These are phyloP conservation scores for Esperia sulphurella DNA, from an alignment of 2,888 invertebrate genomes.

Conservation along the genomic window DNA sequence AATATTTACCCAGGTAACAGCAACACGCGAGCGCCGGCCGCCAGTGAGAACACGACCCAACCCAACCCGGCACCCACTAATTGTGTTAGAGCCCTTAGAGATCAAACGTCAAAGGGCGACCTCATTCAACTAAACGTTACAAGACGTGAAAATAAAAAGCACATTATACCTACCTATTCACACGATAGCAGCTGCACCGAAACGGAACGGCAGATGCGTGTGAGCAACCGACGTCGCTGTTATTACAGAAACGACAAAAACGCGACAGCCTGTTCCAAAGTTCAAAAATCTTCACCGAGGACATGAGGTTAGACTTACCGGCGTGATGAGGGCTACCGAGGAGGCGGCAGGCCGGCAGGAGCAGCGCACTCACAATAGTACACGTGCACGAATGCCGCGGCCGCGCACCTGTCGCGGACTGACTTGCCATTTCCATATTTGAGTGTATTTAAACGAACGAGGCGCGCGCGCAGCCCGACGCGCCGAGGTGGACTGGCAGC, in stretches of 20 bases:
- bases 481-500: conserved; percentile 67
- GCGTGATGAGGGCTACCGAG: conserved; percentile 29
- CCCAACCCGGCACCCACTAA: conserved; percentile 33
- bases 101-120: conserved; percentile 37
- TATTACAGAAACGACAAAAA: conserved; percentile 56
- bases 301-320: conserved; percentile 49
- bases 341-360: conserved; percentile 56
- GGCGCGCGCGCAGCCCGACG: conserved; percentile 74
- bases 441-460: conserved; percentile 49
- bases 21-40: conserved; percentile 46
- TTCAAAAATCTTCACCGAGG: conserved; percentile 36
- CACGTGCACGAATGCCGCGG: conserved; percentile 74
- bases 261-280: conserved; percentile 35
- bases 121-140: conserved; percentile 43
- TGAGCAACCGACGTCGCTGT: conserved; percentile 54
- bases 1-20: conserved; percentile 69
- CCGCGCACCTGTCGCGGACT: conserved; percentile 77
- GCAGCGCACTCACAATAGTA: conserved; percentile 74
- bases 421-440: conserved; percentile 70
- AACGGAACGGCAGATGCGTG: conserved; percentile 71
- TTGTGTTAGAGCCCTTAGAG: conserved; percentile 52
- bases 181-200: conserved; percentile 63
- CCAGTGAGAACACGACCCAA: conserved; percentile 55
- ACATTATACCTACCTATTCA: conserved; percentile 58
- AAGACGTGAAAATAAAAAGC: conserved; percentile 51